phyloP scores from a whole-genome alignment of 2,888 invertebrate species.

The Norana najaformis region DNA sequence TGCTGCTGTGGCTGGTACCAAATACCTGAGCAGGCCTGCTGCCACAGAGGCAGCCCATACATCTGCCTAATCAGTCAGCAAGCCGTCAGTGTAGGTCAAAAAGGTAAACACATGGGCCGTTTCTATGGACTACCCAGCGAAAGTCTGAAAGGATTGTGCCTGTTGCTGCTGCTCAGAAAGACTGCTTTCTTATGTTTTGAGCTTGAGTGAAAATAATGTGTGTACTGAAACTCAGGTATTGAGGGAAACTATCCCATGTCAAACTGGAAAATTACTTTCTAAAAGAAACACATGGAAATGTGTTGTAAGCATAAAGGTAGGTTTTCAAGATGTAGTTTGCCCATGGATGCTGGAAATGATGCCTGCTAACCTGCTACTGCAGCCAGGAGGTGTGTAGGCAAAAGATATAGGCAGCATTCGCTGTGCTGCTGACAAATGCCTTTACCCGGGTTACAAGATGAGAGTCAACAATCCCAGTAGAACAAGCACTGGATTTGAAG shows the following conservation, averaged over 20 bases:
- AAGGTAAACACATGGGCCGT: slow-evolving; percentile 5
- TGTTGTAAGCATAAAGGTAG: slow-evolving; percentile 2
- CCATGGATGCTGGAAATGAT: not conserved
- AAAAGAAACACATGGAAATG: not conserved
- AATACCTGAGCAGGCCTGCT: not conserved
- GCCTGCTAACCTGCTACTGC: not conserved
- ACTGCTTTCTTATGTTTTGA: too few relatives aligned
- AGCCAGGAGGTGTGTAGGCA: not conserved
- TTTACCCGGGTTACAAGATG: not conserved
- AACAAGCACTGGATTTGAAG: not conserved
- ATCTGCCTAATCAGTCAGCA: slow-evolving; percentile 7
- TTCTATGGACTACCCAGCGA: not conserved
- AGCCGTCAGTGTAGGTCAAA: not conserved
- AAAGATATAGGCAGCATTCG: slow-evolving; percentile 13
- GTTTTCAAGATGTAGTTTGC: not conserved
- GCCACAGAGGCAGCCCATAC: not conserved
- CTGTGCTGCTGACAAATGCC: not conserved
- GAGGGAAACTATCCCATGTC: not conserved
- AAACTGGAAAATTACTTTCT: not conserved
- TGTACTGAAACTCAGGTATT: not conserved
- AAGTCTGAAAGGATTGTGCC: not conserved
- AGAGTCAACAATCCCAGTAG: not conserved
- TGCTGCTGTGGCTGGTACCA: slow-evolving; percentile 3
- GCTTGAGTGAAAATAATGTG: not conserved
- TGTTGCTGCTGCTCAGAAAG: not conserved